phyloP scores from a whole-genome alignment of 2,888 invertebrate genomes.

The Cordilura impudica region DNA sequence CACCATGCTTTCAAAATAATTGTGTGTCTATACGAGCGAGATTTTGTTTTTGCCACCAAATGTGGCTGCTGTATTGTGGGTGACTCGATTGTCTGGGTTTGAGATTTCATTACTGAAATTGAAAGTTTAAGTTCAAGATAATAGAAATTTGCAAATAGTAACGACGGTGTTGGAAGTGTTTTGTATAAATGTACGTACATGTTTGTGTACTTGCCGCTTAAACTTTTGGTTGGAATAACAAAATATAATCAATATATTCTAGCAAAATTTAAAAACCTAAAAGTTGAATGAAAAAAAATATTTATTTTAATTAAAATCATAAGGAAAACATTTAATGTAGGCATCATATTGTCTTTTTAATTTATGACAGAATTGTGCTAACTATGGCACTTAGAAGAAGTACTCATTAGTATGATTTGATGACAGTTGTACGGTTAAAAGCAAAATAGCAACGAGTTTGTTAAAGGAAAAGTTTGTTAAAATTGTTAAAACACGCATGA shows the following conservation, averaged over 20 bases:
- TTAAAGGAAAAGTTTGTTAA: too few species aligned
- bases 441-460: too few species aligned
- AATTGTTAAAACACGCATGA: too few species aligned
- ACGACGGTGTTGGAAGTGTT: not conserved
- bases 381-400: not conserved
- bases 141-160: constrained; percentile 42
- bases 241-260: not conserved
- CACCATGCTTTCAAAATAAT: constrained; percentile 57
- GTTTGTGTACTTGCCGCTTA: not conserved
- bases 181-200: not conserved
- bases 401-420: not conserved
- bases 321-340: constrained; percentile 49
- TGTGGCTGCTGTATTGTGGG: not conserved
- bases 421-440: not conserved
- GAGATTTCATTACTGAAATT: constrained; percentile 57
- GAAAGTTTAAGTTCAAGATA: constrained; percentile 57
- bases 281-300: constrained; percentile 34
- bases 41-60: not conserved
- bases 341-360: constrained; percentile 19
- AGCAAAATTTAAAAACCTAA: not conserved
- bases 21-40: constrained; percentile 30
- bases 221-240: too few species aligned
- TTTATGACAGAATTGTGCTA: not conserved
- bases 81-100: constrained; percentile 28
- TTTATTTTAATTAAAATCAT: constrained; percentile 59